phyloP scores from a whole-genome alignment of 2,888 invertebrate genomes.

The Automeris io region DNA sequence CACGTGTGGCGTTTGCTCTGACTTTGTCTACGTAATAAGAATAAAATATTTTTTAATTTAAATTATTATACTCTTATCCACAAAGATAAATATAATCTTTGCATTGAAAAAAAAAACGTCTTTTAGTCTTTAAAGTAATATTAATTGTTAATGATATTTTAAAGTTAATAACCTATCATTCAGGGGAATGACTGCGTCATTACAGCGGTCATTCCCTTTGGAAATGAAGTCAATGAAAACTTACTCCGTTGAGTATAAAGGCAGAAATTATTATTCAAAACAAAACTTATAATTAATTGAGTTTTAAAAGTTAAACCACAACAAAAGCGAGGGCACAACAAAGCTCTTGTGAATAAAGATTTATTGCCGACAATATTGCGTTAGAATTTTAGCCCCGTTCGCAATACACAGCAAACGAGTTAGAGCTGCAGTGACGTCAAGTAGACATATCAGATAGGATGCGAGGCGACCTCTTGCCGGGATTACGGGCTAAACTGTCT shows the following conservation, averaged over 20 bases:
- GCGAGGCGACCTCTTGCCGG: constrained; percentile 24
- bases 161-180: neutral
- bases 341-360: neutral
- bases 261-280: neutral
- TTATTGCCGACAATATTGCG: neutral
- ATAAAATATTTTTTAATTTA: constrained; percentile 15
- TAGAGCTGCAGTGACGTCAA: constrained; percentile 22
- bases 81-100: too few species aligned
- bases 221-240: neutral
- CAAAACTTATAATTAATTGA: too few species aligned
- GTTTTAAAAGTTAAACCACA: neutral
- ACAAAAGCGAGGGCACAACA: neutral
- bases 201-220: neutral
- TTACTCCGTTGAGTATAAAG: neutral
- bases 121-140: too few species aligned
- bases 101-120: too few species aligned
- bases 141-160: neutral
- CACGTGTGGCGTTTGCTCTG: constrained; percentile 39
- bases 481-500: constrained; percentile 54
- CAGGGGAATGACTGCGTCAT: neutral
- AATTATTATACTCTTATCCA: too few species aligned
- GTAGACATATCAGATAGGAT: constrained; percentile 29
- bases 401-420: neutral
- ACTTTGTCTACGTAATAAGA: constrained; percentile 42
- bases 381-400: neutral